Conservation (phyloP, 2,888 invertebrate genomes). For the Hecatera dysodea region DNA sequence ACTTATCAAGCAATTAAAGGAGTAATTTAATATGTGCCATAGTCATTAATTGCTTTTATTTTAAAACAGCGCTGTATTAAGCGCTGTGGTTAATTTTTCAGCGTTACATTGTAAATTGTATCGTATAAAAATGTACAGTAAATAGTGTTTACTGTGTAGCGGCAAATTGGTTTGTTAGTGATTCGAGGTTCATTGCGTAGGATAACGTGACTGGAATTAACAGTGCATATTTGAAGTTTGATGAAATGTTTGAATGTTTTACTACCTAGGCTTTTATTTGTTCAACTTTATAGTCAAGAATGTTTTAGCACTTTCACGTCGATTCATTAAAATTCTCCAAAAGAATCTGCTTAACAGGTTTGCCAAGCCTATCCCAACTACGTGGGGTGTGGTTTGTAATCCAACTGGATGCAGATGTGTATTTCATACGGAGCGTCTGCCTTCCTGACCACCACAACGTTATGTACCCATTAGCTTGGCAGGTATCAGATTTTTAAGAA, state of each 20-base stretch:
- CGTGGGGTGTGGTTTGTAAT: no score
- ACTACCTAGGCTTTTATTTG: not conserved
- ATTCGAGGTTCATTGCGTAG: slow-evolving; percentile 17
- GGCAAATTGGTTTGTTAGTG: slow-evolving; percentile 41
- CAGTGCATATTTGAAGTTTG: not conserved
- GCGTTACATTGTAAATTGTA: slow-evolving; percentile 5
- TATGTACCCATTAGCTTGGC: no score
- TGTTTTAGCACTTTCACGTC: not conserved
- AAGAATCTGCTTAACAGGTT: no score
- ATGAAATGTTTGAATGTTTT: not conserved
- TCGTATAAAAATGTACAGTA: no score
- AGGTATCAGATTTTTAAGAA: no score
- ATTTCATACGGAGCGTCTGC: no score
- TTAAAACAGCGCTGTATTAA: slow-evolving; percentile 48
- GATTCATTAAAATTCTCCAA: no score
- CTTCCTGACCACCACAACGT: no score
- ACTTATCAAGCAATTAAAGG: slow-evolving; percentile 78
- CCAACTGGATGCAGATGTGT: no score
- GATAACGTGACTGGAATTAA: slow-evolving; percentile 1
- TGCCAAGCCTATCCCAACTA: no score
- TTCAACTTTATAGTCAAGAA: not conserved
- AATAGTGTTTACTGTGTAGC: slow-evolving; percentile 13
- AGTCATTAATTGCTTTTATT: slow-evolving; percentile 56
- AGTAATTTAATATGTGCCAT: slow-evolving; percentile 70
- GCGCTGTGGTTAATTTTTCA: slow-evolving; percentile 46